A percentile compares a stretch with the other conserved stretches of the same genome.
These are phyloP conservation scores for Stercorarius parasiticus DNA, from an alignment of 2,113 vertebrate genomes.

Conservation along the genomic window DNA sequence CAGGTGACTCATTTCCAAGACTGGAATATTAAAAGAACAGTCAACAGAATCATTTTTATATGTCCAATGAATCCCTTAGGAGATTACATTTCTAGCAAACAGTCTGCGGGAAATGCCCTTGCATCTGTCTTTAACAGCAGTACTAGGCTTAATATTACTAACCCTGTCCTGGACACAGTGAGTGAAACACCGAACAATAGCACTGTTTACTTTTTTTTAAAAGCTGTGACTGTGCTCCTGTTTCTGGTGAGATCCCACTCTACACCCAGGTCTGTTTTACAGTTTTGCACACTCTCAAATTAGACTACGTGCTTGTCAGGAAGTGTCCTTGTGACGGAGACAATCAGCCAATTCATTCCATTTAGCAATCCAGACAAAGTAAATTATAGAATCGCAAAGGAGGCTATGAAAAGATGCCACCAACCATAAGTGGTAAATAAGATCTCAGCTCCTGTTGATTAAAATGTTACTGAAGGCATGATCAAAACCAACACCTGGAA, in stretches of 20 bases:
- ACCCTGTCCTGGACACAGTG: neutral
- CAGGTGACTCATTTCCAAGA: neutral
- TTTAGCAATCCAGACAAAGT: constrained; percentile 26
- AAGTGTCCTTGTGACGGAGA: neutral
- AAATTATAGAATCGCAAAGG: neutral
- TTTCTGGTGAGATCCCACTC: neutral
- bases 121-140: neutral
- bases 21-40: neutral
- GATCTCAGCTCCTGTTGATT: neutral
- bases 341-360: neutral
- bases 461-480: neutral
- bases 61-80: neutral
- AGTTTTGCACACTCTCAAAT: neutral
- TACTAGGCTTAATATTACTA: neutral
- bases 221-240: neutral
- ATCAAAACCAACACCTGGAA: constrained; percentile 3
- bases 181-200: neutral
- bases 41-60: neutral
- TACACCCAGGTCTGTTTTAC: neutral
- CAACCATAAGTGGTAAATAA: neutral
- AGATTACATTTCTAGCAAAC: neutral
- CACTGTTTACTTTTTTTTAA: neutral
- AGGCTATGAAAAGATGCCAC: neutral
- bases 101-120: neutral
- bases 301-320: neutral